Conservation (phyloP, 1,140 invertebrate species). For the Aphidius ervi region DNA sequence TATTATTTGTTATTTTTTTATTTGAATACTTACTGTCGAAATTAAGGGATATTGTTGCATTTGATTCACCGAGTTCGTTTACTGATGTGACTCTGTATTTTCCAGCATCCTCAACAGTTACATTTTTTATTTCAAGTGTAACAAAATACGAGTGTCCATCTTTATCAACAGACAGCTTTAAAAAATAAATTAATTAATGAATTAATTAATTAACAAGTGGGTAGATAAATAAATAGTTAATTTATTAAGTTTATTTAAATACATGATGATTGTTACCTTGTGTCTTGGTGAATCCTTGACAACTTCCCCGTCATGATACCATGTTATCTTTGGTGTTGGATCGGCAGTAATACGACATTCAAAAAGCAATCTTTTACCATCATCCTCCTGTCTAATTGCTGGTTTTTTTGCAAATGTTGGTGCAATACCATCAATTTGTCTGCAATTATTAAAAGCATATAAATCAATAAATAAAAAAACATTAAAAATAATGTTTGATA, state of each 20-base stretch:
- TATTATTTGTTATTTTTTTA: neutral
- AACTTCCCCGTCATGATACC: conserved; percentile 82
- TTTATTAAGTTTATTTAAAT: too few relatives aligned
- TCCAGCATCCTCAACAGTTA: conserved; percentile 93
- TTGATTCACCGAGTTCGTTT: conserved; percentile 93
- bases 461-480: too few relatives aligned
- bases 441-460: conserved; percentile 45
- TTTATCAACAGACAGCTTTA: conserved; percentile 79
- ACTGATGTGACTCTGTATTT: conserved; percentile 96
- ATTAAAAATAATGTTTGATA: too few relatives aligned
- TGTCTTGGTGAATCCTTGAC: conserved; percentile 76
- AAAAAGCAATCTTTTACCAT: conserved; percentile 91
- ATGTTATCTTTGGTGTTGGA: conserved; percentile 83
- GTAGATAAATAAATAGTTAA: neutral
- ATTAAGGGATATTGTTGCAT: conserved; percentile 93
- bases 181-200: neutral
- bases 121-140: conserved; percentile 86
- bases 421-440: conserved; percentile 94
- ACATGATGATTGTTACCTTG: conserved; percentile 61
- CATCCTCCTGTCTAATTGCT: conserved; percentile 92
- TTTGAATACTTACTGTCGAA: conserved; percentile 87
- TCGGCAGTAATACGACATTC: conserved; percentile 94
- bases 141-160: conserved; percentile 91
- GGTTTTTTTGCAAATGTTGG: conserved; percentile 97
- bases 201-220: conserved; percentile 6